These are phyloP conservation scores for Karalla daura DNA, from an alignment of 2,797 vertebrate genomes.

Conservation along the genomic window DNA sequence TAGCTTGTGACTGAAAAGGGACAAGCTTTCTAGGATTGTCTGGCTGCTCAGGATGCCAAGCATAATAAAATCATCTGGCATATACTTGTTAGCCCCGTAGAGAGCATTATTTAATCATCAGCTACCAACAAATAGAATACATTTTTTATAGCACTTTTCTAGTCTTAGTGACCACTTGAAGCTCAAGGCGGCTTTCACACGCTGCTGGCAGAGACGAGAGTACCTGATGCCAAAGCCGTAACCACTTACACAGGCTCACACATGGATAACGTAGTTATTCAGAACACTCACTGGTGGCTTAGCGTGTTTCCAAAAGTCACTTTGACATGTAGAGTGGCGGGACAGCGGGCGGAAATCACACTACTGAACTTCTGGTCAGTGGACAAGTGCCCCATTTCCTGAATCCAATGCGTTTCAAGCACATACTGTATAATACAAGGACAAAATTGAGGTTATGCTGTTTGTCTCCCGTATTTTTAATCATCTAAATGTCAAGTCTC, in stretches of 20 bases:
- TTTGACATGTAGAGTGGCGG: too few relatives aligned
- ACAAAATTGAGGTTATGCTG: not conserved
- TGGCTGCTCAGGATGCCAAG: not conserved
- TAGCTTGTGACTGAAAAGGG: not conserved
- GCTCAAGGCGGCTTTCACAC: too few relatives aligned
- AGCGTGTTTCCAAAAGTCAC: too few relatives aligned
- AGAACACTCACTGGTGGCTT: too few relatives aligned
- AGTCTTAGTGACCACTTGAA: too few relatives aligned
- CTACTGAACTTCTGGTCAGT: too few relatives aligned
- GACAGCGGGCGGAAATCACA: too few relatives aligned
- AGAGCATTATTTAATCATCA: not conserved
- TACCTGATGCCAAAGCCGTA: too few relatives aligned
- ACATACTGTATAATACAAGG: not conserved
- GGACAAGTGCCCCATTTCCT: not conserved
- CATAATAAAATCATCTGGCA: not conserved
- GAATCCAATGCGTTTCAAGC: not conserved
- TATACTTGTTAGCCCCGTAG: not conserved
- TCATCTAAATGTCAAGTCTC: not conserved
- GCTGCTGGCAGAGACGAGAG: too few relatives aligned
- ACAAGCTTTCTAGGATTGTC: not conserved
- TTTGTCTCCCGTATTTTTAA: not conserved
- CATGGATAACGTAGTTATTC: too few relatives aligned
- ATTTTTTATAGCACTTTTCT: too few relatives aligned
- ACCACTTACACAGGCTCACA: too few relatives aligned
- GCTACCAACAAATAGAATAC: not conserved